Base-by-base conservation (phyloP, 2,797 vertebrate genomes). In the Chelidonichthys spinosus region DNA sequence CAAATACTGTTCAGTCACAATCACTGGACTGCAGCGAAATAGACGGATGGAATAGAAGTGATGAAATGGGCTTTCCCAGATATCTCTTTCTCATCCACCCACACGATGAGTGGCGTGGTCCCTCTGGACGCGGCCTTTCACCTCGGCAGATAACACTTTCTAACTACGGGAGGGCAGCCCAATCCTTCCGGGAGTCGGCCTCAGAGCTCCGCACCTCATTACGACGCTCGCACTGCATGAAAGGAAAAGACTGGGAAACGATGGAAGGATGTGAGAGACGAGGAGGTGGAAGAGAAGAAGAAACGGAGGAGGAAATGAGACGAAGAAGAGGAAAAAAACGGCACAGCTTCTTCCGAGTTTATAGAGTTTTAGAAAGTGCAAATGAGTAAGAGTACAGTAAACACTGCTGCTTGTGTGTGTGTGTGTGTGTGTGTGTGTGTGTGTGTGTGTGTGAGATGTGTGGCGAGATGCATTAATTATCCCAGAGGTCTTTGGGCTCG, bases 391-490 rank as follows among this genome's bases (percentile, higher is more conserved):
- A 25, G 25, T 25, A 25, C 25, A 25, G 25, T 25, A 25, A 25
- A 25, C 25, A 25, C 25, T 25, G 43, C 36, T 50, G 69, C 40
- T 18, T 60, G 71, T 82, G 74, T 85, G 73, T 25, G 25, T 25
- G 25, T 25, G 25, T 86, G 70, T 87, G 76, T 86, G 72, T n/a
- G n/a, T n/a, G n/a, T n/a, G n/a, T n/a, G n/a, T n/a, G 11, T 42
- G 42, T 42, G 15, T 47, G 17, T 52, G 49, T 52, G 49, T 52
- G 49, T 25, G 11, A 60, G 69, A 81, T 86, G 70, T 86, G 76
- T 86, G 72, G 55, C 1, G 68, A 72, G 74, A 82, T 78, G 17
- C 77, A 74, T 63, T 86, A 84, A 93, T 91, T 87, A 88, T 87
- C 75, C 71, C 67, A 59, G 64, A 56, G 72, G 88, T 78, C 84